phyloP scores from a whole-genome alignment of 37 sponge, comb jelly and placozoan species.

The Ianthella basta region DNA sequence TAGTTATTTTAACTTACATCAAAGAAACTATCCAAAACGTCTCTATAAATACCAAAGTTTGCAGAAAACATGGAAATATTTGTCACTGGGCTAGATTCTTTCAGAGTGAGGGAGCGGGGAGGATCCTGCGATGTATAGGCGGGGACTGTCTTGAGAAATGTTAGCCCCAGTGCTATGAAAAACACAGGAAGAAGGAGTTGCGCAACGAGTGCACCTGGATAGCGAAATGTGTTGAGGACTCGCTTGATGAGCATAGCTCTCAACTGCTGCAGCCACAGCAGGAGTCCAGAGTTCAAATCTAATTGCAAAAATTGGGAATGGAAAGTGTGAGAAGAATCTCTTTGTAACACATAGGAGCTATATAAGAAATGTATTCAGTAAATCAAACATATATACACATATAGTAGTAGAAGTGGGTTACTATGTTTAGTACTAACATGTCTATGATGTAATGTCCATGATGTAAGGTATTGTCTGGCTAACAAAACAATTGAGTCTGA shows the following conservation, averaged over 20 bases:
- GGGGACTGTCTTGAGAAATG: not conserved
- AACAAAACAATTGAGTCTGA: too few relatives aligned
- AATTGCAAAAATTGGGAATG: too few relatives aligned
- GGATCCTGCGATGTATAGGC: not conserved
- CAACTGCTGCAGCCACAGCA: conserved; percentile 77
- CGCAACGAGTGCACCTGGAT: conserved; percentile 24
- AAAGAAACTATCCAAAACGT: too few relatives aligned
- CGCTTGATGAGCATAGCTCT: conserved; percentile 63
- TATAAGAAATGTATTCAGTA: too few relatives aligned
- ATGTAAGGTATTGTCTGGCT: too few relatives aligned
- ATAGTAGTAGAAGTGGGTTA: too few relatives aligned
- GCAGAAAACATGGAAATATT: not conserved
- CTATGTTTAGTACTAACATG: too few relatives aligned
- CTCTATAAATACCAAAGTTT: conserved; percentile 5
- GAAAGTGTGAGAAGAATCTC: too few relatives aligned
- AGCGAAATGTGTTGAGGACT: conserved; percentile 49
- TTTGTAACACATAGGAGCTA: too few relatives aligned
- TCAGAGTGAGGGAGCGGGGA: not conserved
- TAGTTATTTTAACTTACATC: too few relatives aligned
- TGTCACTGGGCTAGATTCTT: not conserved
- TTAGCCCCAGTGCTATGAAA: not conserved
- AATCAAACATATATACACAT: too few relatives aligned
- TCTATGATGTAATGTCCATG: too few relatives aligned
- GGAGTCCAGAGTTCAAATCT: conserved; percentile 38
- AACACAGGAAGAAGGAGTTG: conserved; percentile 55